These are phyloP conservation scores for Calcarius ornatus DNA, from an alignment of 2,113 vertebrate species.

Conservation along the genomic window DNA sequence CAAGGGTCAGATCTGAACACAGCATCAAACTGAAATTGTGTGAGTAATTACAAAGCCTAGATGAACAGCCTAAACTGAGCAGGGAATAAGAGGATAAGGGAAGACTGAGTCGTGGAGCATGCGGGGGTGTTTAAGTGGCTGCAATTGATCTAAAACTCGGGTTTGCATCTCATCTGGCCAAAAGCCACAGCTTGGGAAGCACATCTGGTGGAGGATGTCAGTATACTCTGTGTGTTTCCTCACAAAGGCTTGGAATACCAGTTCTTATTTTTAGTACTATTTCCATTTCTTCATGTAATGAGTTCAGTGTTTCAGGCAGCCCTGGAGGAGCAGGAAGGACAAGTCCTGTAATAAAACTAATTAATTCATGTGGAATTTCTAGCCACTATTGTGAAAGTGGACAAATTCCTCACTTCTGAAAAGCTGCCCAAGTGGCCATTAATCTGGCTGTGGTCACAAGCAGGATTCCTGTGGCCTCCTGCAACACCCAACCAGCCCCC, in stretches of 20 bases:
- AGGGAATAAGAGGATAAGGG: neutral
- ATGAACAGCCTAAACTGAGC: neutral
- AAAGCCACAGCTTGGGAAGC: neutral
- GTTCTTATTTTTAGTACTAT: constrained; percentile 45
- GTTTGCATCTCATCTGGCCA: constrained; percentile 17
- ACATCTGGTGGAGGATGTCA: neutral
- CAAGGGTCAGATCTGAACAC: neutral
- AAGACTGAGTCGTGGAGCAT: neutral
- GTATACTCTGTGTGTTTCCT: neutral
- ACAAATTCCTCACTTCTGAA: constrained; percentile 38
- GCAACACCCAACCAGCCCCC: neutral
- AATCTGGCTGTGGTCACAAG: constrained; percentile 46
- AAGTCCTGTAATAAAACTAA: constrained; percentile 47
- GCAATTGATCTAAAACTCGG: neutral
- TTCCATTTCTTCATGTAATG: constrained; percentile 51
- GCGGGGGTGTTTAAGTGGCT: neutral
- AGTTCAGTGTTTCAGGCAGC: constrained; percentile 41
- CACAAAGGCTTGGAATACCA: constrained; percentile 3
- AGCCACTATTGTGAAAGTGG: constrained; percentile 56
- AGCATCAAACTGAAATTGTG: neutral
- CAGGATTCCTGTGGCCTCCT: constrained; percentile 57
- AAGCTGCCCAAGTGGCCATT: constrained; percentile 47
- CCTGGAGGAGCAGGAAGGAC: constrained; percentile 51
- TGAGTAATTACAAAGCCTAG: neutral
- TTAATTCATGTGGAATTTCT: constrained; percentile 56